These are phyloP conservation scores for Melanaphis sacchari DNA, from an alignment of 1,140 invertebrate species.

Conservation along the genomic window DNA sequence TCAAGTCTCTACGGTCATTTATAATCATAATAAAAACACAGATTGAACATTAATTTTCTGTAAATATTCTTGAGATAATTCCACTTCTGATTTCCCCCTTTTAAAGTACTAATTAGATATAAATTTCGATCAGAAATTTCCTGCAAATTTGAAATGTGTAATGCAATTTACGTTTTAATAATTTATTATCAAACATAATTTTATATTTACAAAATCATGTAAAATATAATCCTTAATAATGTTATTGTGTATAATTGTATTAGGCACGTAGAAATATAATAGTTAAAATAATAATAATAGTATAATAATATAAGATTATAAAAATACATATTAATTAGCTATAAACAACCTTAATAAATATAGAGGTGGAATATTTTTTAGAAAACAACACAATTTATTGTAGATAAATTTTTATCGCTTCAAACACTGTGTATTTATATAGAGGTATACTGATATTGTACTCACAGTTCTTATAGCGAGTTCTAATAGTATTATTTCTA, in stretches of 20 bases:
- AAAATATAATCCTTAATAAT: too few relatives aligned
- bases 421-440: neutral
- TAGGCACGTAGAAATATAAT: neutral
- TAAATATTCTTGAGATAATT: too few relatives aligned
- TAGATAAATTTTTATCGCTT: constrained; percentile 26
- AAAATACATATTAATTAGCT: neutral
- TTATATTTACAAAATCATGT: neutral
- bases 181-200: neutral
- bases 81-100: too few relatives aligned
- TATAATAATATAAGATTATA: neutral
- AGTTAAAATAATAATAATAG: neutral
- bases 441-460: neutral
- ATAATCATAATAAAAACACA: too few relatives aligned
- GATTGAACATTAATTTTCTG: too few relatives aligned
- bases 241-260: neutral
- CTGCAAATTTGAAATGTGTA: neutral
- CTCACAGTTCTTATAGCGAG: neutral
- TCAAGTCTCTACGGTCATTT: too few relatives aligned
- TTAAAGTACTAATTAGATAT: neutral
- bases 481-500: neutral
- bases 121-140: neutral
- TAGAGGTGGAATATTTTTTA: neutral
- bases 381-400: neutral
- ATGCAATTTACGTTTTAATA: neutral
- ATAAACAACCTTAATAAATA: neutral